Base-by-base conservation (phyloP, 1,140 invertebrate genomes). In the Habropoda laboriosa region DNA sequence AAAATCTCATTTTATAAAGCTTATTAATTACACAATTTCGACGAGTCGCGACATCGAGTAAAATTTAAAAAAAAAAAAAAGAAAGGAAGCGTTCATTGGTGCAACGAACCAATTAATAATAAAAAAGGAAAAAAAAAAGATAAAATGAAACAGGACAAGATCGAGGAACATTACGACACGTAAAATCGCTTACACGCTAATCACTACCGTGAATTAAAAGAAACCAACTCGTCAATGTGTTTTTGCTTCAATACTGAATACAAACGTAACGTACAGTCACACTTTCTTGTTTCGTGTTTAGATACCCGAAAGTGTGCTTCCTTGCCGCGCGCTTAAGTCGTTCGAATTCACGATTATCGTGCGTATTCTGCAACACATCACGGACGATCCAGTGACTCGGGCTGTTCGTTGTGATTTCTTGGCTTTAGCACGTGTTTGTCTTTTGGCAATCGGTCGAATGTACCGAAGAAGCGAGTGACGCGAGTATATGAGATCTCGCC, bases 151-250 rank as follows among this genome's bases (percentile, higher is more conserved):
- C 10, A 12, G 21, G n/a, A 68, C n/a, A 49, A 42, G 24, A 57
- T 47, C 32, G 42, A 81, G 74, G 79, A 78, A 81, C 79, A 81
- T 81, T 78, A 70, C 12, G 16, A 68, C 27, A 60, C 27, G 13
- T 57, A 60, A 71, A 74, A 47, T 79, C 7, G 30, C 61, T 74
- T 66, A 66, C 21, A 58, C 18, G n/a, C 32, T 64, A n/a, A 38
- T 57, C 40, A 10, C 57, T 73, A 68, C 5, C 32, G n/a, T 47
- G 49, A 32, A 47, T 49, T 64, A 79, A 60, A 51, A 72, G 45
- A 42, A 83, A 71, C 64, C 40, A 40, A 68, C 74, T 47, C 42
- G 40, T 75, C 38, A 24, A 70, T 21, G 51, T 45, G 42, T 67
- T 35, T 71, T 13, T 10, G 55, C n/a, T 38, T 42, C 57, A 49